Evolutionary conservation across 1,140 invertebrate genomes (phyloP).

Genomic region (Mylabris phalerata): DNA sequence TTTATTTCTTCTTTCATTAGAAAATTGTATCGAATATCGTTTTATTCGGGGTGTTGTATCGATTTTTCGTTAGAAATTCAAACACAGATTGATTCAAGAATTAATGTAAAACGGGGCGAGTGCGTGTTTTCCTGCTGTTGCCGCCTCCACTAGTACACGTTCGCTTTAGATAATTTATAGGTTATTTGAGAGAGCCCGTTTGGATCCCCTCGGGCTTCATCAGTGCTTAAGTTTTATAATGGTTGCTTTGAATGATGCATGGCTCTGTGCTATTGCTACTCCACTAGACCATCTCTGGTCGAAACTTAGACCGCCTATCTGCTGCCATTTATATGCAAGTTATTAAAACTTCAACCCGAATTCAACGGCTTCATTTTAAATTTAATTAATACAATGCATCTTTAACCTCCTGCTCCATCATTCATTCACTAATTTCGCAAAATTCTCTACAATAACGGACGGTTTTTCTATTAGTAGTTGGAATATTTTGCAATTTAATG

Average conservation of each 20-base stretch:
- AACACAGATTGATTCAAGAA: not conserved
- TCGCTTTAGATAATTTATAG: slow-evolving; percentile 20
- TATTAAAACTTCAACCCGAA: slow-evolving; percentile 33
- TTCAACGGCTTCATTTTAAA: slow-evolving; percentile 25
- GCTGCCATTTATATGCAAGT: slow-evolving; percentile 2
- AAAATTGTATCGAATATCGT: slow-evolving; percentile 23
- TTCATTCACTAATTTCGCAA: not conserved
- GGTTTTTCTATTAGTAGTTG: too few relatives aligned
- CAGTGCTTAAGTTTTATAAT: slow-evolving; percentile 30
- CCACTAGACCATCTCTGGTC: slow-evolving; percentile 8
- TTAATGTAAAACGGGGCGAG: not conserved
- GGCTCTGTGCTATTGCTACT: slow-evolving; percentile 4
- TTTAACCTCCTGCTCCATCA: slow-evolving; percentile 3
- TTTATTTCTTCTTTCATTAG: slow-evolving; percentile 11
- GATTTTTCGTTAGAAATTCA: slow-evolving; percentile 1
- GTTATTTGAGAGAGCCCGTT: slow-evolving; percentile 20
- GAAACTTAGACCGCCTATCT: not conserved
- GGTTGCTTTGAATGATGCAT: slow-evolving; percentile 31
- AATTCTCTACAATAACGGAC: not conserved
- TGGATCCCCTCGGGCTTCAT: slow-evolving; percentile 24
- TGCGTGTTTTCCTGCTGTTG: not conserved
- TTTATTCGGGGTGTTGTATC: not conserved
- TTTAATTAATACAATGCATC: slow-evolving; percentile 25
- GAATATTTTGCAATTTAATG: not conserved
- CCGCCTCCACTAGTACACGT: not conserved